phyloP scores from a whole-genome alignment of 2,888 invertebrate genomes.

The Lampropteryx suffumata region DNA sequence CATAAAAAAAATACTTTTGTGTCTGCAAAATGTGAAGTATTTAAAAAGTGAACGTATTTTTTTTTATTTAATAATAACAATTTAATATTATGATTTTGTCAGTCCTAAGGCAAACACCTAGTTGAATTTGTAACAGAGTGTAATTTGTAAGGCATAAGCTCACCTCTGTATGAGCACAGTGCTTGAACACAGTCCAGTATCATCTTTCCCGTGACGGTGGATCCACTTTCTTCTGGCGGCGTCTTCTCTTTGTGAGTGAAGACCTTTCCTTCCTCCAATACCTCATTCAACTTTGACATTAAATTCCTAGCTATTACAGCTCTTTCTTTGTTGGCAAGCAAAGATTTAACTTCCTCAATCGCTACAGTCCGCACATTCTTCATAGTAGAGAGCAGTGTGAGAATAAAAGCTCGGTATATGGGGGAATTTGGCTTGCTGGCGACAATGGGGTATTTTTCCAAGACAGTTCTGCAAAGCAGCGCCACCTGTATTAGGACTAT shows the following conservation, averaged over 20 bases:
- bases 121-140: too few species aligned
- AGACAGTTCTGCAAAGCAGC: constrained; percentile 87
- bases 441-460: constrained; percentile 87
- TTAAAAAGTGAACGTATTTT: too few species aligned
- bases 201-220: constrained; percentile 80
- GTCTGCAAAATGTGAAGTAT: too few species aligned
- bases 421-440: constrained; percentile 86
- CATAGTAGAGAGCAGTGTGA: constrained; percentile 85
- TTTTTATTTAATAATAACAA: too few species aligned
- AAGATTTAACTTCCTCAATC: constrained; percentile 81
- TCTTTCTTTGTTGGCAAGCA: constrained; percentile 84
- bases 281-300: constrained; percentile 85
- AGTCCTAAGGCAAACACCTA: too few species aligned
- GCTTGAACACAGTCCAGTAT: constrained; percentile 80
- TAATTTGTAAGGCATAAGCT: constrained; percentile 21
- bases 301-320: constrained; percentile 85
- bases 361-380: constrained; percentile 85
- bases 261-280: constrained; percentile 85
- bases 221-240: constrained; percentile 61
- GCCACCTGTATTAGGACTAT: constrained; percentile 86
- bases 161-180: constrained; percentile 76
- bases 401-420: constrained; percentile 87
- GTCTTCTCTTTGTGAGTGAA: constrained; percentile 61
- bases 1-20: too few species aligned
- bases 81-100: too few species aligned